phyloP scores from a whole-genome alignment of 1,140 invertebrate genomes.

The Amphibalanus amphitrite region DNA sequence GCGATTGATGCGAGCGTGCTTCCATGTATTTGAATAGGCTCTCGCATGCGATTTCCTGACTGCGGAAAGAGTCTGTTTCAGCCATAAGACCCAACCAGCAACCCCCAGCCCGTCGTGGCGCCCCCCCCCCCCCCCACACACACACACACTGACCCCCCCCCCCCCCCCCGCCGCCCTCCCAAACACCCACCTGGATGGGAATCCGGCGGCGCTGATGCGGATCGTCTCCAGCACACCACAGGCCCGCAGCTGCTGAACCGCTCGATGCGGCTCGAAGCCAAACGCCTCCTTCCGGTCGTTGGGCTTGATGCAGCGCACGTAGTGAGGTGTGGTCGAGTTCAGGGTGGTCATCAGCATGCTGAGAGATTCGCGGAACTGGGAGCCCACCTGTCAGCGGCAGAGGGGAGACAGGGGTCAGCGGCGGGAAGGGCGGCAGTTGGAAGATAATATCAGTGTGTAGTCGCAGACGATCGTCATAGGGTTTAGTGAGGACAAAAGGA shows the following conservation, averaged over 20 bases:
- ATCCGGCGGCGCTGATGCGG: conserved; percentile 91
- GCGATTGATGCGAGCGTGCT: too few relatives aligned
- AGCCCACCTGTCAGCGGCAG: conserved; percentile 39
- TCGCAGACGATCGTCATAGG: neutral
- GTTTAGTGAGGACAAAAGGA: conserved; percentile 7
- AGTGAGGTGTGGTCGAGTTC: conserved; percentile 92
- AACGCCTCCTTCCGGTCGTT: conserved; percentile 88
- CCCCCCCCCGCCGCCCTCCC: too few relatives aligned
- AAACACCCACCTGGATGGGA: conserved; percentile 51
- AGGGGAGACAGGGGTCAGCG: neutral
- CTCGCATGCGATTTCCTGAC: too few relatives aligned
- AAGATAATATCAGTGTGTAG: neutral
- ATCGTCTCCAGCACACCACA: conserved; percentile 97
- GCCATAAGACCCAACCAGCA: too few relatives aligned
- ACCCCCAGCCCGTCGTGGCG: too few relatives aligned
- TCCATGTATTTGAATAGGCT: too few relatives aligned
- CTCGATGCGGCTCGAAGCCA: conserved; percentile 67
- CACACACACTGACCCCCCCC: too few relatives aligned
- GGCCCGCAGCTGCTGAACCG: conserved; percentile 84
- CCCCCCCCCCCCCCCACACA: too few relatives aligned
- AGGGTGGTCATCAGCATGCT: conserved; percentile 79
- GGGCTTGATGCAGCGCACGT: conserved; percentile 96
- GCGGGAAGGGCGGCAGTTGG: neutral
- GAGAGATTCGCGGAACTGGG: conserved; percentile 84
- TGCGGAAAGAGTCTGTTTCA: too few relatives aligned